Conservation (phyloP, 2,797 vertebrate genomes). For the Enteromius unitaeniatus region DNA sequence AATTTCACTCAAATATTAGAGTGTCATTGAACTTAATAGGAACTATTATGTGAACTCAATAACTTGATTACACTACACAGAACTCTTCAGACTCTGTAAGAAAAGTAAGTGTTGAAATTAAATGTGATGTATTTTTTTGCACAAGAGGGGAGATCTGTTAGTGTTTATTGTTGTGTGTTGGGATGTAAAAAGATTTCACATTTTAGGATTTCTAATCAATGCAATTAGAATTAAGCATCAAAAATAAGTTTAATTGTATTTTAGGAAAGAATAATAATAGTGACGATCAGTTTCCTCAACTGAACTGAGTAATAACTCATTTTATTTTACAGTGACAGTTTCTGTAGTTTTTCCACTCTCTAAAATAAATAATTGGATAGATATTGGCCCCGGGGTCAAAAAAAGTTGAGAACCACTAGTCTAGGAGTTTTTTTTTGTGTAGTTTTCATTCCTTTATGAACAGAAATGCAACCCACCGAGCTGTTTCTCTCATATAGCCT, state of each 20-base stretch:
- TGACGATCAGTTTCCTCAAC: neutral
- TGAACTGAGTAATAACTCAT: neutral
- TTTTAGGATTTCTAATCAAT: neutral
- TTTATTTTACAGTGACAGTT: neutral
- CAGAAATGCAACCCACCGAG: neutral
- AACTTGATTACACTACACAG: neutral
- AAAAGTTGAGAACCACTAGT: no score
- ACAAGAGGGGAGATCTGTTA: no score
- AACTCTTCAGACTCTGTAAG: neutral
- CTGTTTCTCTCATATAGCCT: neutral
- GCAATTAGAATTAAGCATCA: neutral
- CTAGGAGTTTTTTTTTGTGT: neutral
- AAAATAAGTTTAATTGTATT: neutral
- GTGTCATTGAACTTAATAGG: neutral
- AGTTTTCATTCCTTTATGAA: neutral
- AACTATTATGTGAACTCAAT: neutral
- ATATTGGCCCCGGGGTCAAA: neutral
- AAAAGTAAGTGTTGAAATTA: neutral
- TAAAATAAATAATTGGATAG: neutral
- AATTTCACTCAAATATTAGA: neutral
- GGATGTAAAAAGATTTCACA: neutral
- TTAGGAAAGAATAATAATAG: neutral
- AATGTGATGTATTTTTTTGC: neutral
- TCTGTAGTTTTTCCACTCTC: neutral
- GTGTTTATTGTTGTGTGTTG: no score